phyloP scores from a whole-genome alignment of 1,140 invertebrate species.

The Trissolcus basalis region DNA sequence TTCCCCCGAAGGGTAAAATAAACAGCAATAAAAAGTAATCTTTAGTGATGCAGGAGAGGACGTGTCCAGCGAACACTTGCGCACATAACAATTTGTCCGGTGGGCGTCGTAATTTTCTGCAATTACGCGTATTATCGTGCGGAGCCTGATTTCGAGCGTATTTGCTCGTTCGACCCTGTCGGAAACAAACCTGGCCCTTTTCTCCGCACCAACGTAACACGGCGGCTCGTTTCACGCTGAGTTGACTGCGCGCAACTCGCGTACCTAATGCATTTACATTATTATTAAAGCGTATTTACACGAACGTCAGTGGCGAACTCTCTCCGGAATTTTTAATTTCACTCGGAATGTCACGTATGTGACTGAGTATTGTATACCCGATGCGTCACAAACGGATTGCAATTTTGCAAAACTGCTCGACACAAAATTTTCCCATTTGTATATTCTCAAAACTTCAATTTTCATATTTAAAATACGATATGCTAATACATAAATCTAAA shows the following conservation, averaged over 20 bases:
- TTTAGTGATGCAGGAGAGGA: slow-evolving; percentile 30
- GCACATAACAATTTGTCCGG: slow-evolving; percentile 59
- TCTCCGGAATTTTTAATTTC: slow-evolving; percentile 67
- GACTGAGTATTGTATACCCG: slow-evolving; percentile 14
- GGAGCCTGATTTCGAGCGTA: slow-evolving; percentile 44
- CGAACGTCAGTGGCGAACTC: slow-evolving; percentile 56
- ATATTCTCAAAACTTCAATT: too few species aligned
- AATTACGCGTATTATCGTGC: slow-evolving; percentile 68
- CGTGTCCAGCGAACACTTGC: slow-evolving; percentile 41
- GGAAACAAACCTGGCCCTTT: slow-evolving; percentile 49
- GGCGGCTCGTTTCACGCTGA: slow-evolving; percentile 67
- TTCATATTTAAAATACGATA: too few species aligned
- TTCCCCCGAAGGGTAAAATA: slow-evolving; percentile 20
- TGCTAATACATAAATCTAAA: too few species aligned
- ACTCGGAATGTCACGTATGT: slow-evolving; percentile 45
- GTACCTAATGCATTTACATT: slow-evolving; percentile 67
- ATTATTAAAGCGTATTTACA: slow-evolving; percentile 71
- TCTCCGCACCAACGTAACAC: slow-evolving; percentile 37
- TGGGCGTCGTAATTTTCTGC: slow-evolving; percentile 66
- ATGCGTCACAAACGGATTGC: slow-evolving; percentile 7
- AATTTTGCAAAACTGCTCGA: background rate
- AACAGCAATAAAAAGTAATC: slow-evolving; percentile 22
- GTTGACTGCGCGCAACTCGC: slow-evolving; percentile 65
- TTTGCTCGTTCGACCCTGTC: slow-evolving; percentile 47
- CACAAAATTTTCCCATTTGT: too few species aligned